Evolutionary conservation across 2,888 invertebrate genomes (phyloP).

Genomic region (Acanthosepion lycidas): DNA sequence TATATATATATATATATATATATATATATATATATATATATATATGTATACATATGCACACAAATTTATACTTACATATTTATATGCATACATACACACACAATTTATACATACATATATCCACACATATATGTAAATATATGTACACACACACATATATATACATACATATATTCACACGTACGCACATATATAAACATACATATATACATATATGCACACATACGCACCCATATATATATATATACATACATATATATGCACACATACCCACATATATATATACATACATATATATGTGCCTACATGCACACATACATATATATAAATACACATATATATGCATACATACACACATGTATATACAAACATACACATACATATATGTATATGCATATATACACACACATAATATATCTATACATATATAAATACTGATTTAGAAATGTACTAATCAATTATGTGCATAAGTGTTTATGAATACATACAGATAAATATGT

Average conservation of each 20-base stretch:
- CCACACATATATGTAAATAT: no score
- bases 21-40: conserved; percentile 46
- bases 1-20: conserved; percentile 8
- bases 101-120: no score
- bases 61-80: background rate
- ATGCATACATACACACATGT: background rate
- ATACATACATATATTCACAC: background rate
- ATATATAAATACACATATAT: background rate
- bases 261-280: background rate
- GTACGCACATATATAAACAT: background rate
- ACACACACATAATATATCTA: background rate
- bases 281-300: background rate
- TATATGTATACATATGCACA: conserved; percentile 45
- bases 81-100: background rate
- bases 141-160: no score
- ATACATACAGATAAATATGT: no score
- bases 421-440: no score
- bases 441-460: no score
- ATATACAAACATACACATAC: background rate
- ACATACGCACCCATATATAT: no score
- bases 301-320: background rate
- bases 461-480: no score
- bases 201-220: background rate
- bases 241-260: background rate
- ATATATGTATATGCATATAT: background rate